phyloP scores from a whole-genome alignment of 2,797 vertebrate genomes.

The Neopelma chrysocephalum region DNA sequence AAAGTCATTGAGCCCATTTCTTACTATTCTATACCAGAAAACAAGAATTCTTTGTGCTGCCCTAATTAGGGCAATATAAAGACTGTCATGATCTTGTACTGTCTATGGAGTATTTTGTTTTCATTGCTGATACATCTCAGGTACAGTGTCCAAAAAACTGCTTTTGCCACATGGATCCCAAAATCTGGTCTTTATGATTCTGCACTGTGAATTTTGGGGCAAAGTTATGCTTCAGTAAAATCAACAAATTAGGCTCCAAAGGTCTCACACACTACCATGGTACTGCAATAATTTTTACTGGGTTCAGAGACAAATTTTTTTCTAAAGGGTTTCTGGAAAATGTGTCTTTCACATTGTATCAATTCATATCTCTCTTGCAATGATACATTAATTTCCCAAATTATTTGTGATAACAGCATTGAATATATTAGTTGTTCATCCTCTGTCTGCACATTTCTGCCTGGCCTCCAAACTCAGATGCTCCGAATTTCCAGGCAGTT shows the following conservation, averaged over 20 bases:
- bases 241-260: background rate
- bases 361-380: background rate
- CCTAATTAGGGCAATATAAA: background rate
- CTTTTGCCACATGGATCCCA: background rate
- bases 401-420: background rate
- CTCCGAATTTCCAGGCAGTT: background rate
- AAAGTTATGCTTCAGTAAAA: background rate
- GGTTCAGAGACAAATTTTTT: background rate
- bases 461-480: background rate
- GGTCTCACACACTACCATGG: background rate
- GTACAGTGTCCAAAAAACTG: background rate
- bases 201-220: background rate
- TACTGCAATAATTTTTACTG: background rate
- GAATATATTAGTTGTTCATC: background rate
- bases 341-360: background rate
- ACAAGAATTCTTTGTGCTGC: background rate
- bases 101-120: background rate
- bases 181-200: background rate
- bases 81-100: background rate
- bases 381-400: background rate
- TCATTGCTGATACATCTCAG: background rate
- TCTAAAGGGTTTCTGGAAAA: background rate
- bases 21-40: background rate
- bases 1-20: background rate
- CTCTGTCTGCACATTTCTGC: background rate